Evolutionary conservation across 2,888 invertebrate species (phyloP).

Genomic region (Spatulosminthurus flaviceps): DNA sequence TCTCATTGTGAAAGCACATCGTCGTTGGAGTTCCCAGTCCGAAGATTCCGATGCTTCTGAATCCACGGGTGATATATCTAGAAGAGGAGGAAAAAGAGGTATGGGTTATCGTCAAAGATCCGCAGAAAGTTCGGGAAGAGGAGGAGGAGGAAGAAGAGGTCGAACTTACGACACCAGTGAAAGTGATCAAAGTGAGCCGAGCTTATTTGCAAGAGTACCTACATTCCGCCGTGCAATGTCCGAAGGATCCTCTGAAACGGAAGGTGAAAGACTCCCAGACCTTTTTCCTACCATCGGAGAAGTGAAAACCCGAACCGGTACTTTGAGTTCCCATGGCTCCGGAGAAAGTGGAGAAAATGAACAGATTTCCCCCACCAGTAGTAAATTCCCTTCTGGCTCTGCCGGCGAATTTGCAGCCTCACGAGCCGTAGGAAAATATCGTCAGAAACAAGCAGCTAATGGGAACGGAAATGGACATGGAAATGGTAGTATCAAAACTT

Average conservation of each 20-base stretch:
- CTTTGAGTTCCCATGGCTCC: conserved; percentile 53
- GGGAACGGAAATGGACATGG: conserved; percentile 31
- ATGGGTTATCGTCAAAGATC: conserved; percentile 51
- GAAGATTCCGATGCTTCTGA: conserved; percentile 63
- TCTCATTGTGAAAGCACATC: conserved; percentile 83
- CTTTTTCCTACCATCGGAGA: conserved; percentile 81
- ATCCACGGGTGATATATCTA: not conserved
- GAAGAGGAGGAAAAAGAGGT: conserved; percentile 5
- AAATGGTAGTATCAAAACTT: not conserved
- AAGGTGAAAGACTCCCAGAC: conserved; percentile 69
- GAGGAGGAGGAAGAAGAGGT: conserved; percentile 46
- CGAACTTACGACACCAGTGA: conserved; percentile 61
- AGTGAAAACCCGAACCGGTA: conserved; percentile 73
- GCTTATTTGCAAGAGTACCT: conserved; percentile 53
- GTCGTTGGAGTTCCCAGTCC: conserved; percentile 66
- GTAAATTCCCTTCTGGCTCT: conserved; percentile 65
- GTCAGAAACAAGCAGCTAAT: conserved; percentile 68
- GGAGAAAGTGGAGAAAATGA: conserved; percentile 66
- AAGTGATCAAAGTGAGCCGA: conserved; percentile 60
- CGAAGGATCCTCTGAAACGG: conserved; percentile 69
- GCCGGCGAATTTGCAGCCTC: conserved; percentile 87
- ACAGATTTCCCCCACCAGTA: conserved; percentile 58
- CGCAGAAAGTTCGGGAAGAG: conserved; percentile 41
- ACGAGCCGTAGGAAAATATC: conserved; percentile 80
- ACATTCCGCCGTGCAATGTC: conserved; percentile 59